Evolutionary conservation across 2,888 invertebrate genomes (phyloP).

Genomic region (Beris chalybata): DNA sequence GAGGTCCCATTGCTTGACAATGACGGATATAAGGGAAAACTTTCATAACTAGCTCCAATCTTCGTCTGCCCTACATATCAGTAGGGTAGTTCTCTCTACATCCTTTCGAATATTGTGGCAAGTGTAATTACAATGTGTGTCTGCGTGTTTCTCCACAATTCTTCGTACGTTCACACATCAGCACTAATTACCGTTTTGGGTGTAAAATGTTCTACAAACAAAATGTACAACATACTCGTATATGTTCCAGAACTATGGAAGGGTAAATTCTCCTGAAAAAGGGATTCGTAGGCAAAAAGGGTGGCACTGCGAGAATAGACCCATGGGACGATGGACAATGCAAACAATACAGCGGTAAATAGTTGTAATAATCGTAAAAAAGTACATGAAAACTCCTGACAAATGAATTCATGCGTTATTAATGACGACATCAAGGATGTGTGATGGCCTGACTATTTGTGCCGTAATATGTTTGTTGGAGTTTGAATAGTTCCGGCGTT

Average conservation of each 20-base stretch:
- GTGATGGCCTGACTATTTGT: too few relatives aligned
- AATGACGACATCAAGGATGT: slow-evolving; percentile 35
- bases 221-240: too few relatives aligned
- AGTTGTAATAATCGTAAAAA: slow-evolving; percentile 40
- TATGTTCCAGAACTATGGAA: too few relatives aligned
- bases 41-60: slow-evolving; percentile 31
- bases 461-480: too few relatives aligned
- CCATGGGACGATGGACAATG: slow-evolving; percentile 27
- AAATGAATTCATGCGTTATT: slow-evolving; percentile 40
- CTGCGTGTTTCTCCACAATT: slow-evolving; percentile 27
- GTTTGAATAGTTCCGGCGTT: slow-evolving; percentile 13
- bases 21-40: slow-evolving; percentile 26
- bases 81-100: too few relatives aligned
- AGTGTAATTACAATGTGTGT: slow-evolving; percentile 31
- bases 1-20: slow-evolving; percentile 29
- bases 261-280: neutral
- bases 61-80: neutral
- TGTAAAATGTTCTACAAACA: slow-evolving; percentile 10
- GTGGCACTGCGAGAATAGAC: slow-evolving; percentile 24
- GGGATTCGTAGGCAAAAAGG: slow-evolving; percentile 25
- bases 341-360: slow-evolving; percentile 38
- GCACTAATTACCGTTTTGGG: slow-evolving; percentile 33
- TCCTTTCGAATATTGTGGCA: too few relatives aligned
- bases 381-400: slow-evolving; percentile 38
- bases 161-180: slow-evolving; percentile 34